phyloP scores from a whole-genome alignment of 1,140 invertebrate genomes.

The Heterodera schachtii region DNA sequence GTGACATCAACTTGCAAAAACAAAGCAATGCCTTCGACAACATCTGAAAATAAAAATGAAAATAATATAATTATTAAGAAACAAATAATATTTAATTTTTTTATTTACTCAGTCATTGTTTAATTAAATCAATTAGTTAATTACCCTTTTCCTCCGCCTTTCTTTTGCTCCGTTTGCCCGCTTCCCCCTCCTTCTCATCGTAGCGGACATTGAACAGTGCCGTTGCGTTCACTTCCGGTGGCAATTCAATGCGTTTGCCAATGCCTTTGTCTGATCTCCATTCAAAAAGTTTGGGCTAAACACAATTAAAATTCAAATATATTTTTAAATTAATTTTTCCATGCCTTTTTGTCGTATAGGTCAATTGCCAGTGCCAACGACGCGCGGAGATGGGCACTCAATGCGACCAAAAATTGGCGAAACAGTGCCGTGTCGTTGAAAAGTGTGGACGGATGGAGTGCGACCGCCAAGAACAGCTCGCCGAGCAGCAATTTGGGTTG shows the following conservation, averaged over 20 bases:
- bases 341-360: not conserved
- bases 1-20: conserved; percentile 29
- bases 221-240: conserved; percentile 18
- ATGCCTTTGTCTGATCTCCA: conserved; percentile 16
- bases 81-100: not conserved
- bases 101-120: no score
- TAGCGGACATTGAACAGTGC: conserved; percentile 28
- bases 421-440: not conserved
- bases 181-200: not conserved
- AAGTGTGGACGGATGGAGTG: conserved; percentile 9
- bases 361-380: conserved; percentile 22
- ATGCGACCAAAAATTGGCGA: conserved; percentile 18
- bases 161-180: not conserved
- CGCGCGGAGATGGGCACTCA: conserved; percentile 25
- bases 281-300: conserved; percentile 24
- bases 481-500: conserved; percentile 4
- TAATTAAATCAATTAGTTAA: not conserved
- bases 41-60: not conserved
- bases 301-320: not conserved
- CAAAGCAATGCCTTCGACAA: conserved; percentile 23
- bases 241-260: conserved; percentile 21
- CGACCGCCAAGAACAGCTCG: conserved; percentile 16
- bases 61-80: not conserved
- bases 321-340: not conserved
- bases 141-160: not conserved